Base-by-base conservation (phyloP, 2,888 invertebrate species). In the Cyaniris semiargus region DNA sequence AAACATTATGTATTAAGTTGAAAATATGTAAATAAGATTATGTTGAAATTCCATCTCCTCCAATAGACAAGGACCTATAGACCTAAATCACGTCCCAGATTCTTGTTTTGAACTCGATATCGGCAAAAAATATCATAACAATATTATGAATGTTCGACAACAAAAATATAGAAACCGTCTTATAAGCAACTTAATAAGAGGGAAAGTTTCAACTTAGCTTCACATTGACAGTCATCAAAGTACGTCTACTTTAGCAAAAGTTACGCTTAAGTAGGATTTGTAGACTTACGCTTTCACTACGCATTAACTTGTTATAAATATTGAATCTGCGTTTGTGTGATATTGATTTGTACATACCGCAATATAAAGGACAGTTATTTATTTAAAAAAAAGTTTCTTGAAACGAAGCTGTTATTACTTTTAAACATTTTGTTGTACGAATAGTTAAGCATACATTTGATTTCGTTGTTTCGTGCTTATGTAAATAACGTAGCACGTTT, bases 191-290 rank as follows among this genome's bases (percentile, higher is more conserved):
- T 92, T 91, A 90, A 90, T 91, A 92, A 92, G 90, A 89, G 90
- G 87, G 87, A 88, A 92, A 92, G 90, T 92, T 92, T 88, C 85
- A 90, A 91, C 90, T 88, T 86, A 87, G 88, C 88, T 88, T 88
- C 86, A 91, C 89, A 89, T 72, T 87, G 87, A 88, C 88, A 88
- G 90, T 90, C 91, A 90, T 92, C 92, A 92, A 86, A 87, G 90
- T 86, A 88, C 90, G 92, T 88, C 91, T 91, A 92, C 93, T 93
- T 93, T 89, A 86, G 85, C 86, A 82, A 87, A 93, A 93, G 89
- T 93, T 92, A 88, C 86, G 85, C 85, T 85, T 92, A 93, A 94
- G 93, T 92, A 92, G 93, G 93, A 93, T 93, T 93, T 90, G 86
- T 88, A 88, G 89, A 88, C 88, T 90, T 88, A 87, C 86, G 87